Evolutionary conservation across 2,113 vertebrate genomes (phyloP).

Genomic region (Axis porcinus): DNA sequence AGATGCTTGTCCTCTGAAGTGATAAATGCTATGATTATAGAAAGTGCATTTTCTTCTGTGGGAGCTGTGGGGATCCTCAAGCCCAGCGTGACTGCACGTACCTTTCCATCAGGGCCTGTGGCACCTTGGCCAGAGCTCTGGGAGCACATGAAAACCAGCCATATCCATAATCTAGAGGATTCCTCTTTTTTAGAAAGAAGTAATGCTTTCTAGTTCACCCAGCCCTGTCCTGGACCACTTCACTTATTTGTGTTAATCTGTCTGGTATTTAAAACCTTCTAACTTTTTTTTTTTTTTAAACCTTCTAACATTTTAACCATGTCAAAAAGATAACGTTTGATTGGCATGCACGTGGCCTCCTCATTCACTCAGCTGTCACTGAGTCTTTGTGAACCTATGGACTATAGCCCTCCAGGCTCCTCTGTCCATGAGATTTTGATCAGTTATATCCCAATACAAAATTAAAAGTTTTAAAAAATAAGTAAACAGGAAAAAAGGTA

Average conservation of each 20-base stretch:
- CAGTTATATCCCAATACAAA: background rate
- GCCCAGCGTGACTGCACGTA: fast-evolving
- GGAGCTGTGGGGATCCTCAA: background rate
- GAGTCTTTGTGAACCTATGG: background rate
- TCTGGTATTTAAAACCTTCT: background rate
- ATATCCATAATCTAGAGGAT: no score
- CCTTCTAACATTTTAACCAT: background rate
- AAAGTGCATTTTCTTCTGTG: background rate
- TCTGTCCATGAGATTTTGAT: background rate
- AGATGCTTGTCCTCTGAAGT: background rate
- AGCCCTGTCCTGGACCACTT: background rate
- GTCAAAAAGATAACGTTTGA: background rate
- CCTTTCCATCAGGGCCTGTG: background rate
- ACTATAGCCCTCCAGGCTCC: background rate
- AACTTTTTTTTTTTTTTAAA: background rate
- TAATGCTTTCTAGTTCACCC: background rate
- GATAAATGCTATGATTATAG: background rate
- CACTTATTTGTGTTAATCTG: background rate
- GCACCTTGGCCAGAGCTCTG: background rate
- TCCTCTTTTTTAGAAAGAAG: background rate
- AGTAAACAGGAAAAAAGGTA: background rate
- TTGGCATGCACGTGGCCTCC: background rate
- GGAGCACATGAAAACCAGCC: background rate
- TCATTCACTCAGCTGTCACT: background rate
- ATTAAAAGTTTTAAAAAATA: background rate